Evolutionary conservation across 2,113 vertebrate species (phyloP).

Genomic region (Phocoena phocoena): DNA sequence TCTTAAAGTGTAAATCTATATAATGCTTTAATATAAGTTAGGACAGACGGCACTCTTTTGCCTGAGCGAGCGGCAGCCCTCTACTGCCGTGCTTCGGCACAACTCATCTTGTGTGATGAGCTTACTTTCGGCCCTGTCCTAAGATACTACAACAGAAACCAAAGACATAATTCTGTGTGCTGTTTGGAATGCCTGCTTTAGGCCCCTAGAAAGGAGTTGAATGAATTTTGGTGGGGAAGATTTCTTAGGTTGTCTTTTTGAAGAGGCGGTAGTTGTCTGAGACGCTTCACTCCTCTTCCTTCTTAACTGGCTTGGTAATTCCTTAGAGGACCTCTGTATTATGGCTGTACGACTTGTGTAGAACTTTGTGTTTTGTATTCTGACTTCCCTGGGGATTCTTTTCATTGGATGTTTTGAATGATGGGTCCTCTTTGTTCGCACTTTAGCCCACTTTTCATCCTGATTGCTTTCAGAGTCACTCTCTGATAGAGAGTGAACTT

Average conservation of each 20-base stretch:
- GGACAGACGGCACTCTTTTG: too few species aligned
- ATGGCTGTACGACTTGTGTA: neutral
- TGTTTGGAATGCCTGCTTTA: slow-evolving; percentile 53
- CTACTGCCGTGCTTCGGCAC: too few species aligned
- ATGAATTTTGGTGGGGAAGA: slow-evolving; percentile 44
- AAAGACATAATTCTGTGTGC: slow-evolving; percentile 10
- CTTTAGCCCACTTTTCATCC: slow-evolving; percentile 24
- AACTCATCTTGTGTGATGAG: too few species aligned
- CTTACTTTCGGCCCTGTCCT: too few species aligned
- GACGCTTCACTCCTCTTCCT: neutral
- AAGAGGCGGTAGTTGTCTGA: slow-evolving; percentile 1
- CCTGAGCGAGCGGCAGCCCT: too few species aligned
- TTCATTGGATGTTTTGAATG: slow-evolving; percentile 39
- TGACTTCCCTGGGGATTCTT: neutral
- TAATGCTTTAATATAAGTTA: too few species aligned
- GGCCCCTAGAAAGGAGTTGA: slow-evolving; percentile 46
- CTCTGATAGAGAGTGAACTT: neutral
- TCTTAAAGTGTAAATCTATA: too few species aligned
- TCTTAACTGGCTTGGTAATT: neutral
- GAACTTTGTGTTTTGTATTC: slow-evolving; percentile 25
- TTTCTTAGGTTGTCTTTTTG: slow-evolving; percentile 52
- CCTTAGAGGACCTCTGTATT: neutral
- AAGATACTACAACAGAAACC: too few species aligned
- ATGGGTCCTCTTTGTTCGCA: slow-evolving; percentile 1
- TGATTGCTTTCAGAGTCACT: slow-evolving; percentile 46